Evolutionary conservation across 37 sponge, comb jelly and placozoan genomes (phyloP).

Genomic region (Bolinopsis microptera): DNA sequence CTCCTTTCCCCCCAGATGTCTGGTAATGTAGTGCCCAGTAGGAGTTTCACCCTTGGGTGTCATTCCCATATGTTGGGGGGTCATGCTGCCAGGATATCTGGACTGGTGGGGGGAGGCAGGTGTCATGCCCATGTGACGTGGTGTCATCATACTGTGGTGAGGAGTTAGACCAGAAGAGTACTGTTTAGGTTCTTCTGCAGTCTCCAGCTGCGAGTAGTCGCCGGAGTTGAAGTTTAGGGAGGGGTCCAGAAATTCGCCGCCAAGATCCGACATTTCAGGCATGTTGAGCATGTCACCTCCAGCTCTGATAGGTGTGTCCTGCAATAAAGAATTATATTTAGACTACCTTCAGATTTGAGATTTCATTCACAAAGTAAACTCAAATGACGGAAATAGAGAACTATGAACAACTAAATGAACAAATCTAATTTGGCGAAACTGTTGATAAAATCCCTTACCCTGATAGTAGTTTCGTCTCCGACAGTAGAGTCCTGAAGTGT

Average conservation of each 20-base stretch:
- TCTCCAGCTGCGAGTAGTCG: conserved; percentile 62
- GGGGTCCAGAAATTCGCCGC: conserved; percentile 50
- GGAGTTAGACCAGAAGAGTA: conserved; percentile 23
- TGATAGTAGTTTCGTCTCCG: conserved; percentile 10
- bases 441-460: neutral
- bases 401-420: neutral
- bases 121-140: conserved; percentile 48
- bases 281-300: conserved; percentile 58
- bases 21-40: conserved; percentile 55
- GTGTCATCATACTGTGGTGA: conserved; percentile 52
- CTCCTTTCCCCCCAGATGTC: conserved; percentile 52
- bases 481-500: conserved; percentile 57
- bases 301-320: conserved; percentile 41
- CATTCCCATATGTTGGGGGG: conserved; percentile 1
- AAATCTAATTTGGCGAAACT: too few species aligned
- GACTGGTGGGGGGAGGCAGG: conserved; percentile 29
- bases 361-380: too few species aligned
- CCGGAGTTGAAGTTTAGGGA: conserved; percentile 63
- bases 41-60: conserved; percentile 61
- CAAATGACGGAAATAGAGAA: too few species aligned
- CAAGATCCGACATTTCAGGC: conserved; percentile 48
- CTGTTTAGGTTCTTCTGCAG: neutral
- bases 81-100: conserved; percentile 35
- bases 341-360: too few species aligned
- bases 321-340: neutral